Percentiles rank a stretch among this genome's conserved stretches.
These are phyloP conservation scores for Falco berigora DNA, from an alignment of 2,797 vertebrate genomes.

Conservation along the genomic window DNA sequence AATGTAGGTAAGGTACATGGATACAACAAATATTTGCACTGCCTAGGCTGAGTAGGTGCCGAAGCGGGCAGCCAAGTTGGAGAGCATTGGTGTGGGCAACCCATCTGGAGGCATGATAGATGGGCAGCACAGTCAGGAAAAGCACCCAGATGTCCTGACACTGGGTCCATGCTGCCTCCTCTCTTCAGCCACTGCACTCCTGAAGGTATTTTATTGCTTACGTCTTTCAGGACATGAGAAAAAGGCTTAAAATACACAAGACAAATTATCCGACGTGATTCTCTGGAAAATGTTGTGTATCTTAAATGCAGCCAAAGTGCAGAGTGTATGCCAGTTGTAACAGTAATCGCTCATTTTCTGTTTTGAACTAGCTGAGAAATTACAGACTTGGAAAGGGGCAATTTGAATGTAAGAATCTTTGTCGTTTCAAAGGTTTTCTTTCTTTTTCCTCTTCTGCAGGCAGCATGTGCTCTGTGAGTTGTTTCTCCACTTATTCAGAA, in stretches of 20 bases:
- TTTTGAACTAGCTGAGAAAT: constrained; percentile 62
- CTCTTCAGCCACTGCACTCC: constrained; percentile 17
- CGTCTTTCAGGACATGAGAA: constrained; percentile 48
- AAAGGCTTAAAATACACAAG: constrained; percentile 57
- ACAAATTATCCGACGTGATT: constrained; percentile 55
- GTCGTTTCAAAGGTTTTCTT: constrained; percentile 34
- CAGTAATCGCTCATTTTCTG: constrained; percentile 65
- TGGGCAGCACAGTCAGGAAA: not conserved
- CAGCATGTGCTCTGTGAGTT: not conserved
- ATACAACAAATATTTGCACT: not conserved
- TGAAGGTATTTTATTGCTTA: constrained; percentile 50
- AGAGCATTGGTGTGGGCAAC: not conserved
- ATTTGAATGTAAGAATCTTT: constrained; percentile 38
- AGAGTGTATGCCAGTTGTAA: constrained; percentile 57
- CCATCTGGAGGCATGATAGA: not conserved
- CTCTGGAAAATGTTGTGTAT: constrained; percentile 56
- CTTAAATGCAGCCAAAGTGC: constrained; percentile 58
- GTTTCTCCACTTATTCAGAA: not conserved
- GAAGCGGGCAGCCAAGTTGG: not conserved
- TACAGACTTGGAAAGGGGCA: constrained; percentile 40
- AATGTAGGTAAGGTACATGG: not conserved
- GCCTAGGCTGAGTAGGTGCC: not conserved
- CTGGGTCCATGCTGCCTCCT: not conserved
- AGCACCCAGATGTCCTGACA: not conserved
- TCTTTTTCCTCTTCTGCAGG: not conserved